phyloP scores from a whole-genome alignment of 2,888 invertebrate species.

The Siphlonurus alternatus region DNA sequence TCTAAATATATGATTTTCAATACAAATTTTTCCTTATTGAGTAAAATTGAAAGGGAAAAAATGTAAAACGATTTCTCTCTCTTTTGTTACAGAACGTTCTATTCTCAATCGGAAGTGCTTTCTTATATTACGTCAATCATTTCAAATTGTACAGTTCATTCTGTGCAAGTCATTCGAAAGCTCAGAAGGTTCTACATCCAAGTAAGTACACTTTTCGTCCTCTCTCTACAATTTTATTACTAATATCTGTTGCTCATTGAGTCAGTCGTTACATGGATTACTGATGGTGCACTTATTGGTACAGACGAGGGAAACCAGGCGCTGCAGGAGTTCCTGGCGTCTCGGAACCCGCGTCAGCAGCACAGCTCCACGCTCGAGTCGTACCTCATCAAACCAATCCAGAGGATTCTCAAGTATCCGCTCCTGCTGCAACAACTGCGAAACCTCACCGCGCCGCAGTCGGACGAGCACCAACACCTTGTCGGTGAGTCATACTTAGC shows the following conservation, averaged over 20 bases:
- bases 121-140: conserved; percentile 94
- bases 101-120: conserved; percentile 91
- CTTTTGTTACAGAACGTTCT: conserved; percentile 65
- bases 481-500: conserved; percentile 42
- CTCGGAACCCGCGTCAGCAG: conserved; percentile 90
- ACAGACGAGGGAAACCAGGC: conserved; percentile 91
- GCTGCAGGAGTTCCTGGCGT: conserved; percentile 84
- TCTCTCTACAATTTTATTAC: not conserved
- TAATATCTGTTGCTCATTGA: too few relatives aligned
- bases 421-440: conserved; percentile 84
- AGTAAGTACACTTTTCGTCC: conserved; percentile 58
- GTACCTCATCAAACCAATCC: conserved; percentile 96
- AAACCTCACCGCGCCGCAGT: conserved; percentile 79
- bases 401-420: conserved; percentile 95
- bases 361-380: conserved; percentile 94
- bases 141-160: conserved; percentile 98
- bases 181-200: conserved; percentile 94
- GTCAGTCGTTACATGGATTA: not conserved
- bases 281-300: conserved; percentile 13
- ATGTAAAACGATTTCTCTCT: too few relatives aligned
- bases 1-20: too few relatives aligned
- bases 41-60: too few relatives aligned
- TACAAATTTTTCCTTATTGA: too few relatives aligned
- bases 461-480: conserved; percentile 88
- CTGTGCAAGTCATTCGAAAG: conserved; percentile 97